Conservation (phyloP, 2,113 vertebrate genomes). For the Tetrax tetrax region DNA sequence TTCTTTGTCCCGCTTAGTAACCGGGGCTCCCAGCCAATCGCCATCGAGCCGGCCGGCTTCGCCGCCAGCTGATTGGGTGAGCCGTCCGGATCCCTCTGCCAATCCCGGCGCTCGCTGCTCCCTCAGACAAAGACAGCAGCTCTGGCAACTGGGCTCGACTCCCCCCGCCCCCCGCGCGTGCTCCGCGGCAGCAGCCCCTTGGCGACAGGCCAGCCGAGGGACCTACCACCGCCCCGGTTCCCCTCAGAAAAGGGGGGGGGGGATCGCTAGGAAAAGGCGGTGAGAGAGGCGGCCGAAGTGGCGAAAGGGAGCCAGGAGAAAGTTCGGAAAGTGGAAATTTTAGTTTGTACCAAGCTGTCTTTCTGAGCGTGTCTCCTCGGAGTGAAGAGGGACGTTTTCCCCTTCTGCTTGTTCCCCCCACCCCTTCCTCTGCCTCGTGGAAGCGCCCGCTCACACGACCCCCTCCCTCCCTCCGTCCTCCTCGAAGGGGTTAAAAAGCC, state of each 20-base stretch:
- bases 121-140: slow-evolving; percentile 67
- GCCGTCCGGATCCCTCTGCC: background rate
- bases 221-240: background rate
- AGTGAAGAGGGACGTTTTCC: fast-evolving
- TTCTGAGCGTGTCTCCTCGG: fast-evolving
- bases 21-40: slow-evolving; percentile 67
- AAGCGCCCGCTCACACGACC: background rate
- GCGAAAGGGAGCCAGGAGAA: fast-evolving
- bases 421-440: background rate
- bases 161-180: slow-evolving; percentile 4
- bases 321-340: background rate
- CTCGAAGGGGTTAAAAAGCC: slow-evolving; percentile 24
- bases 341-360: fast-evolving
- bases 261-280: fast-evolving
- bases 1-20: slow-evolving; percentile 82
- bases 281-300: too few species aligned
- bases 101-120: slow-evolving; percentile 39
- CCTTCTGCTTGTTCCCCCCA: background rate
- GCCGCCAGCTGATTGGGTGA: slow-evolving; percentile 54
- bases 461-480: background rate
- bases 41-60: slow-evolving; percentile 32
- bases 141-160: slow-evolving; percentile 63
- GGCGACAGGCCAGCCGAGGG: slow-evolving; percentile 6
- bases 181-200: slow-evolving; percentile 22
- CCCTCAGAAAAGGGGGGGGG: background rate